Evolutionary conservation across 2,888 invertebrate species (phyloP), one percentile per base, ranked within the genome.

Genomic region (Eupithecia subumbrata): DNA sequence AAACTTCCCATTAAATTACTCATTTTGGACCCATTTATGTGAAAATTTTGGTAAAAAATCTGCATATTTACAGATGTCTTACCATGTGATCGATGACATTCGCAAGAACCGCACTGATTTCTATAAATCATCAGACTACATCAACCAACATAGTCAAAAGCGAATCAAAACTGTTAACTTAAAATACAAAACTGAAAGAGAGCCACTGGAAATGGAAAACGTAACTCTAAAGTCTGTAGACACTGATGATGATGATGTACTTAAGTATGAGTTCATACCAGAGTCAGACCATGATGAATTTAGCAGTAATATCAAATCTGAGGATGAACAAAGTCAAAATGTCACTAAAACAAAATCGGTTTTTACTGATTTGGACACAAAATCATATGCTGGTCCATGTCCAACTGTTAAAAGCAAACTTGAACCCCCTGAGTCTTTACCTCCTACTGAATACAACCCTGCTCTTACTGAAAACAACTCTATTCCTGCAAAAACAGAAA

Each of bases 71-170:
- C 79, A 89, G 89, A 83, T 89, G n/a, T 83, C 86, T 1, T 90
- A 90, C 73, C 89, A 92, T 84, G 78, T 85, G 14, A 78, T 92
- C 12, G 85, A 89, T 75, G 88, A 90, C 83, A 71, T 91, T 68
- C 87, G 92, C 71, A 85, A 85, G 66, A 69, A 75, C 14, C 78
- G 77, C 2, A 79, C 83, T 68, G 83, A 88, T 22, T 83, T 91
- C 0, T 78, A 80, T 63, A 89, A 91, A 3, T 78, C 86, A 1
- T 68, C 91, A 76, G 78, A 84, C 69, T 75, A 80, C 84, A 68
- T 81, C 84, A 22, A 81, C 73, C 0, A 75, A 78, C 1, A 82
- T 79, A 0, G 79, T 12, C 18, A 40, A 22, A 77, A 86, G 18
- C 80, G 80, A 73, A 83, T 87, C 1, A 87, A 87, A 84, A 86